Percentiles rank a stretch among this genome's conserved stretches.
Evolutionary conservation across 2,113 vertebrate species (phyloP).

Genomic region (Larimichthys crocea): DNA sequence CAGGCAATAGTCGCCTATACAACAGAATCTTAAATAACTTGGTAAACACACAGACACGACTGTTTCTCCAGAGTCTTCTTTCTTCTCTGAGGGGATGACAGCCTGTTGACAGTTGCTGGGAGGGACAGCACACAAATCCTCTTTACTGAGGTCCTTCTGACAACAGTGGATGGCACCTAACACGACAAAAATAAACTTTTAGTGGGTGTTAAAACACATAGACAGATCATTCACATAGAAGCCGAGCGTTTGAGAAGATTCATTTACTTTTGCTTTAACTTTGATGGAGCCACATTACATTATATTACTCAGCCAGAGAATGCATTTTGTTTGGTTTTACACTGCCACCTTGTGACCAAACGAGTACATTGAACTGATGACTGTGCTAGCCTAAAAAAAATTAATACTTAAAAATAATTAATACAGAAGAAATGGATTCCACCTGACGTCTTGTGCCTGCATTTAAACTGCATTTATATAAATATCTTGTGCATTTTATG

Average conservation of each 20-base stretch:
- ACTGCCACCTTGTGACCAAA: conserved; percentile 60
- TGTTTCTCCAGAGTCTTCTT: conserved; percentile 24
- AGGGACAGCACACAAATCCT: conserved; percentile 56
- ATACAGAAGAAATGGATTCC: background rate
- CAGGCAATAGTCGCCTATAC: conserved; percentile 17
- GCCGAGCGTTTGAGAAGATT: background rate
- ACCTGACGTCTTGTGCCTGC: background rate
- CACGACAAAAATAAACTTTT: background rate
- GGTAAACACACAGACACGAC: conserved; percentile 49
- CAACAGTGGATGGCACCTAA: conserved; percentile 23
- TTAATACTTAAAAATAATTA: no score
- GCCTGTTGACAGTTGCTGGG: conserved; percentile 68
- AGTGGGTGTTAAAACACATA: background rate
- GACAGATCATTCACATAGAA: background rate
- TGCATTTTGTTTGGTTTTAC: background rate
- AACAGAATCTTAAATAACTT: conserved; percentile 45
- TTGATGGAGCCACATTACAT: background rate
- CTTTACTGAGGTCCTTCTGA: conserved; percentile 32
- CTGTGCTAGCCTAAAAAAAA: no score
- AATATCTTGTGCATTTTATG: no score
- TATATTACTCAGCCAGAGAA: no score
- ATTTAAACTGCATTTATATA: background rate
- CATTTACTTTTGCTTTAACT: background rate
- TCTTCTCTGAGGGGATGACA: conserved; percentile 58
- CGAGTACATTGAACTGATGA: no score